These are phyloP conservation scores for Drosophila niveifrons DNA, from an alignment of 2,888 invertebrate species.

Conservation along the genomic window DNA sequence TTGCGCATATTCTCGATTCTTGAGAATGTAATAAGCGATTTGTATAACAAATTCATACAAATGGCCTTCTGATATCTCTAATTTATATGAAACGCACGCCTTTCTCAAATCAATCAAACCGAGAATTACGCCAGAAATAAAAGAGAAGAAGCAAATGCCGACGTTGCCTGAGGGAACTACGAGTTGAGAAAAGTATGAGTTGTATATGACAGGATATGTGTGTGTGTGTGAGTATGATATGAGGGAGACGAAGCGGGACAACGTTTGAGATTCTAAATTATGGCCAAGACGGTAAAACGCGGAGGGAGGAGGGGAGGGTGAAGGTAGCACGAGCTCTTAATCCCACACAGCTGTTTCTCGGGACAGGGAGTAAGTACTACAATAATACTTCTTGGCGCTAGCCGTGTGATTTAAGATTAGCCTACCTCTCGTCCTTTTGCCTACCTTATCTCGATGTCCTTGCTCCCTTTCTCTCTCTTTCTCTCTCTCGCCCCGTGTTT, in stretches of 20 bases:
- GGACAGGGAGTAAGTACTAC: neutral
- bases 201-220: conserved; percentile 5
- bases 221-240: neutral
- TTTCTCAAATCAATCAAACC: conserved; percentile 19
- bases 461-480: conserved; percentile 15
- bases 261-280: conserved; percentile 20
- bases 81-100: conserved; percentile 7
- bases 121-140: neutral
- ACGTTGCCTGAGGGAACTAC: neutral
- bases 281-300: conserved; percentile 10
- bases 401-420: conserved; percentile 72
- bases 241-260: conserved; percentile 3
- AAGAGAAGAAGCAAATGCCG: conserved; percentile 1
- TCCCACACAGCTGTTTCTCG: conserved; percentile 58
- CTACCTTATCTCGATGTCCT: conserved; percentile 71
- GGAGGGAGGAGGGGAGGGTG: neutral
- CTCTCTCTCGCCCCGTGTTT: neutral
- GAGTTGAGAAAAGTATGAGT: neutral
- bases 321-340: conserved; percentile 42
- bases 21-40: neutral
- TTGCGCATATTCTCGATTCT: neutral
- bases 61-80: neutral
- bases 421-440: conserved; percentile 29
- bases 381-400: conserved; percentile 52
- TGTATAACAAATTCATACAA: neutral